These are phyloP conservation scores for Campopleginae sp. DNA, from an alignment of 2,888 invertebrate genomes.

Conservation along the genomic window DNA sequence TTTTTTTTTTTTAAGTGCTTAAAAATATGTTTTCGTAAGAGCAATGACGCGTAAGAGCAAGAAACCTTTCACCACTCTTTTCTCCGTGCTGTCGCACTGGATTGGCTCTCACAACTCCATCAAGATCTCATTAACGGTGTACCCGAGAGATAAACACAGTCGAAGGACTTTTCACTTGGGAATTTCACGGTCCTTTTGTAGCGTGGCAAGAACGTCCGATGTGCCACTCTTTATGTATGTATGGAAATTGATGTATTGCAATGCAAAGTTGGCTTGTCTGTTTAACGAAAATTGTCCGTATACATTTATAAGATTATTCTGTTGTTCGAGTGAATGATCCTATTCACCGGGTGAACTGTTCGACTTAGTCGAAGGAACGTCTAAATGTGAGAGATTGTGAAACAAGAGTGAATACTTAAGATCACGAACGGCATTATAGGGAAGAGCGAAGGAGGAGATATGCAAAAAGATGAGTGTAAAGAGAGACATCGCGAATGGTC, in stretches of 20 bases:
- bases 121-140: neutral
- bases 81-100: neutral
- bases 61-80: neutral
- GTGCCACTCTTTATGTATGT: neutral
- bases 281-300: constrained; percentile 31
- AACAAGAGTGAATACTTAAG: neutral
- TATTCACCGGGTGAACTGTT: neutral
- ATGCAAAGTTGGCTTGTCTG: constrained; percentile 26
- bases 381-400: neutral
- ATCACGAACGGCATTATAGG: neutral
- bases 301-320: constrained; percentile 1
- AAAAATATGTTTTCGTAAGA: too few relatives aligned
- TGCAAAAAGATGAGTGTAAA: neutral
- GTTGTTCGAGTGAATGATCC: neutral
- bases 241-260: constrained; percentile 15
- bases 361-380: neutral
- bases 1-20: too few relatives aligned
- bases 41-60: neutral
- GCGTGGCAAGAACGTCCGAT: neutral
- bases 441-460: neutral
- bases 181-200: neutral
- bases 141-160: neutral
- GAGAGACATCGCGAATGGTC: constrained; percentile 15
- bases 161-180: neutral
- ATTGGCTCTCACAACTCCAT: neutral